Evolutionary conservation across 2,888 invertebrate species (phyloP), one percentile per base, ranked within the genome.

Genomic region (Cephus sareptanus): DNA sequence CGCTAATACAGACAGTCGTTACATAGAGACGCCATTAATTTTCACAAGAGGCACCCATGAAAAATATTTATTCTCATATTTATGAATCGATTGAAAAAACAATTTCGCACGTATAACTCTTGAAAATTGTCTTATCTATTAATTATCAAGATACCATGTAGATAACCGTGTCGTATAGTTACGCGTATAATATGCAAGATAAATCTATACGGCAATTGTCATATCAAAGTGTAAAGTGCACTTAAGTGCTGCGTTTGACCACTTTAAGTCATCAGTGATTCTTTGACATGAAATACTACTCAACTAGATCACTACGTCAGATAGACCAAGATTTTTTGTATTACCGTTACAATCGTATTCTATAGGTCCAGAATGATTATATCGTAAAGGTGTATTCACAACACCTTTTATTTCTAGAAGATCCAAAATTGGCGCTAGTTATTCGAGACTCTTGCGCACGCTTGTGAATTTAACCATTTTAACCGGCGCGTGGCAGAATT

Each of bases 391-490:
- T 23, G 56, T 23, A 9, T 9, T 56, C 23, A 9, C 23, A 56
- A 23, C 23, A 56, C 1, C 23, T 56, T 23, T 23, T 6, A 9
- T 56, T 56, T 56, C 23, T 56, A 56, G 56, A 23, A 23, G 23
- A 56, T 56, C 15, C 23, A 56, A 56, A 56, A 56, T 15, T 56
- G 56, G 23, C 56, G 23, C 56, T 56, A 56, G 76, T 81, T 82
- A 81, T 82, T 82, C 78, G 76, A 80, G 78, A 81, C 79, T 81
- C 83, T 79, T 85, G 84, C 86, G 86, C 87, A 85, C 85, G 84
- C 84, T 86, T 82, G 77, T 81, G 83, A 81, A 81, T 86, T 86
- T 80, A 82, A 80, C 83, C 82, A 82, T 82, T 83, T 82, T 80
- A 85, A 84, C 82, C 83, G 83, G 77, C 82, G 84, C 81, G 82